Percentiles rank a stretch among this genome's conserved stretches.
phyloP scores from a whole-genome alignment of 2,888 invertebrate species.

The Calameuta filiformis region DNA sequence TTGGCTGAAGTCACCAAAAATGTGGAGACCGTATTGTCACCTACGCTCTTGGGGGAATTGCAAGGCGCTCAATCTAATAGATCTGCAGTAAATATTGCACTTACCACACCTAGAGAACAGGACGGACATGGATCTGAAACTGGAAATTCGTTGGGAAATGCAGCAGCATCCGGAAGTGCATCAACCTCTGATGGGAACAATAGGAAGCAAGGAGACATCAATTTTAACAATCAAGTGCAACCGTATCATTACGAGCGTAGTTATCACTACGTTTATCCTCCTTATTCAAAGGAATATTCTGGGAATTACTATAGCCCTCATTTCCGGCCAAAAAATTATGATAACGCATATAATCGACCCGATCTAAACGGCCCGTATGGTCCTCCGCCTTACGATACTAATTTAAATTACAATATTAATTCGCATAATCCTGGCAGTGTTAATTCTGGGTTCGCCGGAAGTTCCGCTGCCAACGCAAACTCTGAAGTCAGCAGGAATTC shows the following conservation, averaged over 20 bases:
- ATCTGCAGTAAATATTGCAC: conserved; percentile 19
- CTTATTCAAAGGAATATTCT: conserved; percentile 7
- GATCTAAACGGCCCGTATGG: conserved; percentile 9
- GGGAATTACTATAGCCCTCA: conserved; percentile 11
- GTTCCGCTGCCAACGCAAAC: background rate
- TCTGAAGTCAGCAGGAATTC: conserved; percentile 4
- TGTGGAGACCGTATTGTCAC: conserved; percentile 45
- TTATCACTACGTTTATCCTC: conserved; percentile 20
- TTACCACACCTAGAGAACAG: conserved; percentile 10
- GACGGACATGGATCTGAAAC: background rate
- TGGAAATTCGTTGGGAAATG: background rate
- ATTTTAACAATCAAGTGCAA: conserved; percentile 16
- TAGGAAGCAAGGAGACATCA: conserved; percentile 8
- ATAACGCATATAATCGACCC: conserved; percentile 8
- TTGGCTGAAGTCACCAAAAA: conserved; percentile 45
- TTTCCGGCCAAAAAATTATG: conserved; percentile 9
- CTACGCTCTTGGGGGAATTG: conserved; percentile 35
- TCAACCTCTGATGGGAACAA: background rate
- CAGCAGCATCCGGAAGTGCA: conserved; percentile 12
- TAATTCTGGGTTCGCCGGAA: background rate
- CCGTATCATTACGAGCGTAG: conserved; percentile 20
- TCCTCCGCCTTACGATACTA: background rate
- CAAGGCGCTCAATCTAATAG: conserved; percentile 29
- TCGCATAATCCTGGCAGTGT: background rate
- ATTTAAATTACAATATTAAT: background rate